Evolutionary conservation across 2,888 invertebrate species (phyloP).

Genomic region (Chironomus tentans): DNA sequence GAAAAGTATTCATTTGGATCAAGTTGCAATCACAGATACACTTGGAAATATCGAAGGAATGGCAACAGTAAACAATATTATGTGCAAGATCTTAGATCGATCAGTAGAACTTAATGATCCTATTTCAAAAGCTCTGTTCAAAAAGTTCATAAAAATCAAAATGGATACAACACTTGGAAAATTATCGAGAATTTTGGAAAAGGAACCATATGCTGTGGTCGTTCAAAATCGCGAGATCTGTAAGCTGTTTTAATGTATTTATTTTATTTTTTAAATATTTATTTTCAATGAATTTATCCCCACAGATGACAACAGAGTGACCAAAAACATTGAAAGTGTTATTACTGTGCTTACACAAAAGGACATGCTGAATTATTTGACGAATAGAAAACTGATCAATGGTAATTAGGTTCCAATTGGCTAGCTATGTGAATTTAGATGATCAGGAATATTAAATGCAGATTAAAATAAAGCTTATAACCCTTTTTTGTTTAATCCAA

Average conservation of each 20-base stretch:
- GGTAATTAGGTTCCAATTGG: no score
- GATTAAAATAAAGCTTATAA: no score
- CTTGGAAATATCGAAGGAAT: constrained; percentile 10
- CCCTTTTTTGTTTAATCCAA: no score
- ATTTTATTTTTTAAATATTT: background rate
- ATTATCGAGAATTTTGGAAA: constrained; percentile 70
- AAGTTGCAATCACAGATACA: background rate
- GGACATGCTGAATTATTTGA: constrained; percentile 58
- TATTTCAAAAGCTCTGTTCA: constrained; percentile 57
- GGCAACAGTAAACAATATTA: constrained; percentile 13
- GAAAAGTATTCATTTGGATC: background rate
- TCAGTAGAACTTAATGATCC: constrained; percentile 35
- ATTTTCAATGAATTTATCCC: no score
- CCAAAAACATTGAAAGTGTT: constrained; percentile 37
- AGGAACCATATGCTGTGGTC: constrained; percentile 67
- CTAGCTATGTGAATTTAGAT: no score
- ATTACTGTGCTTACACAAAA: constrained; percentile 59
- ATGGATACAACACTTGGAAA: constrained; percentile 58
- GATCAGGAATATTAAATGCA: no score
- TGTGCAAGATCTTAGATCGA: constrained; percentile 36
- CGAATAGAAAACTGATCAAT: background rate
- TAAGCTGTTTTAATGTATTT: constrained; percentile 32
- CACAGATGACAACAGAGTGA: background rate
- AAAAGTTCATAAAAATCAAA: constrained; percentile 64
- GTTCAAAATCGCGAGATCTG: constrained; percentile 29